phyloP scores from a whole-genome alignment of 2,888 invertebrate species.

The Caenorhabditis drosophilae region DNA sequence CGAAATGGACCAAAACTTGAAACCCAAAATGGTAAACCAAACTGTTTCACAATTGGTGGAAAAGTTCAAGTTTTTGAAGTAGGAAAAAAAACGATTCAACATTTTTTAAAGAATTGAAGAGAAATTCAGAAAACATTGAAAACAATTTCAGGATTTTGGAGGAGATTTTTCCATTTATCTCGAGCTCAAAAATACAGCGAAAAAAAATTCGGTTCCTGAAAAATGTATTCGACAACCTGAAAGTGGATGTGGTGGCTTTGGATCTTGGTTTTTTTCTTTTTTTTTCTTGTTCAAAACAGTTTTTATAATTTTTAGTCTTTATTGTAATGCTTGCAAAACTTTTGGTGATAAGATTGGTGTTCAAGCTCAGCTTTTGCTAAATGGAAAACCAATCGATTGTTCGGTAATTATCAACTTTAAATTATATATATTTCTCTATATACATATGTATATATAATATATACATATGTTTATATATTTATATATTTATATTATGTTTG shows the following conservation, averaged over 20 bases:
- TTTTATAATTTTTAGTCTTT: conserved; percentile 65
- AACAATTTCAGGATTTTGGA: conserved; percentile 55
- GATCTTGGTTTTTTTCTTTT: conserved; percentile 55
- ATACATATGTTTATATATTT: conserved; percentile 1
- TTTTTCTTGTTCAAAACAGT: neutral
- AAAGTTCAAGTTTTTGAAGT: conserved; percentile 61
- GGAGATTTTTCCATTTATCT: conserved; percentile 67
- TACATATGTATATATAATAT: too few relatives aligned
- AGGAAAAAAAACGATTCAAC: neutral
- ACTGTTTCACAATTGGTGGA: conserved; percentile 62
- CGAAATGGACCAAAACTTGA: conserved; percentile 61
- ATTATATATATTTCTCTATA: too few relatives aligned
- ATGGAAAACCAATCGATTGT: conserved; percentile 64
- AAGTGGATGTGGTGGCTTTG: conserved; percentile 67
- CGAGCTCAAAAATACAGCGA: conserved; percentile 63
- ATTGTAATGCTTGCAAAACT: conserved; percentile 67
- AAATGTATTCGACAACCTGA: conserved; percentile 58
- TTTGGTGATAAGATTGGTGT: conserved; percentile 59
- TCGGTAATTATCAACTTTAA: too few relatives aligned
- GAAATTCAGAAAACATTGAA: neutral
- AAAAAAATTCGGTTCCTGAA: conserved; percentile 65
- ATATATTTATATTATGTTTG: neutral
- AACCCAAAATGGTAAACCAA: conserved; percentile 31
- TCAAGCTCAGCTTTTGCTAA: conserved; percentile 62
- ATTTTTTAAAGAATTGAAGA: neutral